These are phyloP conservation scores for Phataginus tetradactyla DNA, from an alignment of 2,797 vertebrate genomes.

Conservation along the genomic window DNA sequence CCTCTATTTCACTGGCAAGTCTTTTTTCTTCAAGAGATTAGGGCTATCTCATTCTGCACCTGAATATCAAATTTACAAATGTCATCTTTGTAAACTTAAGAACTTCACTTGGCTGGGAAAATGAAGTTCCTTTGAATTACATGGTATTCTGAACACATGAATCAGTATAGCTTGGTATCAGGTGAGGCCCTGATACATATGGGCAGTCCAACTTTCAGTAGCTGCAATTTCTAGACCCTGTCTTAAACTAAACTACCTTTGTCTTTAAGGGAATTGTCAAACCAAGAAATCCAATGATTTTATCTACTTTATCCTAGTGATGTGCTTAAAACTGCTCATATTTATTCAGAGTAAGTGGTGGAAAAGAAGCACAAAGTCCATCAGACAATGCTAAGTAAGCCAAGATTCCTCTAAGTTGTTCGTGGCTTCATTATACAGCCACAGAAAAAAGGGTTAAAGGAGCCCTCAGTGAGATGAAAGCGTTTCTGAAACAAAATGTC, in stretches of 20 bases:
- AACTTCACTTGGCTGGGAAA: not conserved
- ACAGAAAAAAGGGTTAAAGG: not conserved
- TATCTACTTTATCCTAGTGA: constrained; percentile 28
- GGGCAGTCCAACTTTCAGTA: not conserved
- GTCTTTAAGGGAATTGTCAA: not conserved
- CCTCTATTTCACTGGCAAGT: constrained; percentile 26
- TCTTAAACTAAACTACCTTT: not conserved
- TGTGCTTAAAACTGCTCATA: not conserved
- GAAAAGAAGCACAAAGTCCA: not conserved
- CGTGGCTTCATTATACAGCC: not conserved
- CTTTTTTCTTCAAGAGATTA: constrained; percentile 14
- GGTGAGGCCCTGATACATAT: not conserved
- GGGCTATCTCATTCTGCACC: not conserved
- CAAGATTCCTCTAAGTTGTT: not conserved
- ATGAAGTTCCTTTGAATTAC: not conserved
- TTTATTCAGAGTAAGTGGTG: not conserved
- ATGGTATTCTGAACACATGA: not conserved
- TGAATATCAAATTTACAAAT: not conserved
- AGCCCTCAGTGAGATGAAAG: not conserved
- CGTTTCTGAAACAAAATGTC: constrained; percentile 23
- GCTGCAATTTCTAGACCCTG: not conserved
- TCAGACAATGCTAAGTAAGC: not conserved
- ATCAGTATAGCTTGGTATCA: not conserved
- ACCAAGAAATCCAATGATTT: not conserved
- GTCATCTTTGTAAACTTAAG: not conserved